phyloP scores from a whole-genome alignment of 92 coral and sea anemone species.

The Palythoa caribaeorum region DNA sequence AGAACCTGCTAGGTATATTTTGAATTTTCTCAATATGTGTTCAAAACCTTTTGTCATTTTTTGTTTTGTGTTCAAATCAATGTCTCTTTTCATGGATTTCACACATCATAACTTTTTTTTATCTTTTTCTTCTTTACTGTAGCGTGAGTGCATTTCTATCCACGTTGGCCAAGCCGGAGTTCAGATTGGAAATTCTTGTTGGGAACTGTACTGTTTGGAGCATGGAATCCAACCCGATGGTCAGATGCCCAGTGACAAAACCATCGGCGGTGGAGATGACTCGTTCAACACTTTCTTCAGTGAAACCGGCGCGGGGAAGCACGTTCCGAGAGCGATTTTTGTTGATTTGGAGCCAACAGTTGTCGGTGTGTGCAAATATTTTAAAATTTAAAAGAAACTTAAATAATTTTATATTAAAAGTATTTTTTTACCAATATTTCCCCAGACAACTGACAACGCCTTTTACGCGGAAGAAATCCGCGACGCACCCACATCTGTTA shows the following conservation, averaged over 20 bases:
- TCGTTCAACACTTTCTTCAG: constrained; percentile 91
- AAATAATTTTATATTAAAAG: no score
- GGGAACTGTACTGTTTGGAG: constrained; percentile 90
- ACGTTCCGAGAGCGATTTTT: constrained; percentile 84
- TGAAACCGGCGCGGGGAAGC: constrained; percentile 86
- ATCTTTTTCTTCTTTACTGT: neutral
- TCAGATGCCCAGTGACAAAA: constrained; percentile 87
- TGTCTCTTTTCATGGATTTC: neutral
- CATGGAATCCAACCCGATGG: constrained; percentile 91
- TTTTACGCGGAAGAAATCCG: no score
- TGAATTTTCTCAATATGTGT: neutral
- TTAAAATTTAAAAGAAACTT: no score
- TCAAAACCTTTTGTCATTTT: neutral
- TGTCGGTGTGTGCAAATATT: constrained; percentile 56
- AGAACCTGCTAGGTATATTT: neutral
- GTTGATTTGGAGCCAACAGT: constrained; percentile 87
- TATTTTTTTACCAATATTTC: no score
- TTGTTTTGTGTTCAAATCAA: neutral
- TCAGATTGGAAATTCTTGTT: constrained; percentile 86
- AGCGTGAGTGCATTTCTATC: constrained; percentile 90
- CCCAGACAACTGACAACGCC: no score
- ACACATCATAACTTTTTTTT: no score
- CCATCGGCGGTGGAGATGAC: constrained; percentile 84
- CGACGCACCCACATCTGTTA: no score
- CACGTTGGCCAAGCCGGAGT: constrained; percentile 88